phyloP scores from a whole-genome alignment of 1,140 invertebrate species.

The Micrasema longulum region DNA sequence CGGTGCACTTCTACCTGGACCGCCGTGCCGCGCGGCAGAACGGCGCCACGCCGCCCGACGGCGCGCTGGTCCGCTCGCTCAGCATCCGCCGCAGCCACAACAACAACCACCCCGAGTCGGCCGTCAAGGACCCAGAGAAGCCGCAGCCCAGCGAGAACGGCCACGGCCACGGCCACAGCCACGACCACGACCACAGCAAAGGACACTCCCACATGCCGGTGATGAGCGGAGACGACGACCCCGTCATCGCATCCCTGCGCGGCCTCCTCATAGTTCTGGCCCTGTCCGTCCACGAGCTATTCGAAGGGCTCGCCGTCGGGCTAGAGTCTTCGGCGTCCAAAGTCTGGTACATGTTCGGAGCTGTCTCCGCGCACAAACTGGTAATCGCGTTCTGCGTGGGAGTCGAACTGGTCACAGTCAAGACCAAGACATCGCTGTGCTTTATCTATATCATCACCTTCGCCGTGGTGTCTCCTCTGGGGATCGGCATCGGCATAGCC shows the following conservation, averaged over 20 bases:
- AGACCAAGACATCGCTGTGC: constrained; percentile 72
- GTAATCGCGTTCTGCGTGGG: constrained; percentile 91
- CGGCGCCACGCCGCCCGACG: constrained; percentile 56
- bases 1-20: constrained; percentile 78
- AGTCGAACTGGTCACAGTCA: constrained; percentile 78
- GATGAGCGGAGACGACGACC: constrained; percentile 65
- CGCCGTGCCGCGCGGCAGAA: constrained; percentile 52
- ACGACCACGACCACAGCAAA: constrained; percentile 67
- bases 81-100: constrained; percentile 58
- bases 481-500: constrained; percentile 78
- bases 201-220: constrained; percentile 65
- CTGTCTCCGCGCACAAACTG: constrained; percentile 89
- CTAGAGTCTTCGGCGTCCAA: constrained; percentile 76
- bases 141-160: constrained; percentile 53
- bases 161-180: constrained; percentile 58
- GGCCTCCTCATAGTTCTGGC: constrained; percentile 86
- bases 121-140: constrained; percentile 57
- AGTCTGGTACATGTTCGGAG: constrained; percentile 87
- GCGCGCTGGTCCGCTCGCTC: constrained; percentile 63
- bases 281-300: constrained; percentile 90
- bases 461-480: constrained; percentile 83
- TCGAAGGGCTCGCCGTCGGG: constrained; percentile 92
- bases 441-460: constrained; percentile 81
- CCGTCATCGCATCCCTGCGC: constrained; percentile 75
- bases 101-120: constrained; percentile 57